Evolutionary conservation across 1,140 invertebrate species (phyloP).

Genomic region (Drosophila ficusphila): DNA sequence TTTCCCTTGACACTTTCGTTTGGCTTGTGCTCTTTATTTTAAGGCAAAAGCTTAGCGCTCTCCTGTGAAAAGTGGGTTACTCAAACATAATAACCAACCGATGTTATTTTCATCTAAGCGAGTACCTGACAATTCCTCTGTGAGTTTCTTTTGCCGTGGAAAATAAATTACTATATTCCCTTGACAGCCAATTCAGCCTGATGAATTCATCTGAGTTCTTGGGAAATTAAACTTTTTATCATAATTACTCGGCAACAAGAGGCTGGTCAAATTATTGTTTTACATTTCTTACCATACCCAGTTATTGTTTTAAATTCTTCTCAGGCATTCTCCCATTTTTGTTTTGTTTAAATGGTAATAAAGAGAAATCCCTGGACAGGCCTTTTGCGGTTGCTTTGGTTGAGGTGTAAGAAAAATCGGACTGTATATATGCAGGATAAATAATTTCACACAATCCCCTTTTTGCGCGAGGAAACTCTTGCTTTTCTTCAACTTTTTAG

Average conservation of each 20-base stretch:
- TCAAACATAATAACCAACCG: not conserved
- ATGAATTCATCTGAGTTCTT: slow-evolving; percentile 3
- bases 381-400: not conserved
- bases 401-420: slow-evolving; percentile 11
- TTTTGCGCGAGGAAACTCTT: slow-evolving; percentile 52
- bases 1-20: not conserved
- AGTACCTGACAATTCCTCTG: not conserved
- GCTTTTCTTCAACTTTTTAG: slow-evolving; percentile 47
- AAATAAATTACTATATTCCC: slow-evolving; percentile 4
- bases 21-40: slow-evolving; percentile 1
- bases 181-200: not conserved
- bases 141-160: slow-evolving; percentile 1
- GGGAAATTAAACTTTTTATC: slow-evolving; percentile 32
- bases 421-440: slow-evolving; percentile 41
- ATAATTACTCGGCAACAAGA: slow-evolving; percentile 53
- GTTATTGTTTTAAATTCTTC: slow-evolving; percentile 18
- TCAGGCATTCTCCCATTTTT: slow-evolving; percentile 27
- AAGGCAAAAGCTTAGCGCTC: not conserved
- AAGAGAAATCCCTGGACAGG: not conserved
- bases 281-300: not conserved
- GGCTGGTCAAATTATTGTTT: slow-evolving; percentile 9
- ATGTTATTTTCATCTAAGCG: not conserved
- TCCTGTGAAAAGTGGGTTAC: not conserved
- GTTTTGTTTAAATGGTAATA: slow-evolving; percentile 28
- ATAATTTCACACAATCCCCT: slow-evolving; percentile 63